Evolutionary conservation across 2,113 vertebrate genomes (phyloP).

Genomic region (Silurus meridionalis): DNA sequence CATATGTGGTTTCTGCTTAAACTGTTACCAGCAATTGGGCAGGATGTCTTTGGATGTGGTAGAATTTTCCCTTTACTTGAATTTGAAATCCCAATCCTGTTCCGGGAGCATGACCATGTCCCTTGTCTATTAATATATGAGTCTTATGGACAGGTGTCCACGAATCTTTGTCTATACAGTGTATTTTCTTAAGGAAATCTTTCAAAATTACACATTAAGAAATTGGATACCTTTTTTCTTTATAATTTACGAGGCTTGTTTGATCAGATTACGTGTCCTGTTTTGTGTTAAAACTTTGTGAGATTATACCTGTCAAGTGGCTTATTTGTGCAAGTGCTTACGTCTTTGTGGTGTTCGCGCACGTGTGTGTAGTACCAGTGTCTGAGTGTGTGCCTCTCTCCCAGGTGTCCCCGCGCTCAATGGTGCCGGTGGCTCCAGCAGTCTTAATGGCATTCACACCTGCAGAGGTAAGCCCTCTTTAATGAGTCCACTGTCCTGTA

Average conservation of each 20-base stretch:
- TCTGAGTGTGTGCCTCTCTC: constrained; percentile 64
- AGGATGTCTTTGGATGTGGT: too few relatives aligned
- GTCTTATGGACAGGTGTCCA: too few relatives aligned
- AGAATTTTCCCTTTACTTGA: too few relatives aligned
- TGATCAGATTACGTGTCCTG: not conserved
- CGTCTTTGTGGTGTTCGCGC: constrained; percentile 22
- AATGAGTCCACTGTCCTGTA: not conserved
- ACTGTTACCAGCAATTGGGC: too few relatives aligned
- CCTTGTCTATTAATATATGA: too few relatives aligned
- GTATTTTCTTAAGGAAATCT: not conserved
- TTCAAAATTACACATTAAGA: not conserved
- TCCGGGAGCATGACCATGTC: too few relatives aligned
- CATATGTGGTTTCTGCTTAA: too few relatives aligned
- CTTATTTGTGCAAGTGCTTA: constrained; percentile 33
- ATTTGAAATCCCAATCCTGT: too few relatives aligned
- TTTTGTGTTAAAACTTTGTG: not conserved
- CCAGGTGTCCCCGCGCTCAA: constrained; percentile 74
- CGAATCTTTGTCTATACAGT: too few relatives aligned
- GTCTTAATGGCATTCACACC: constrained; percentile 97
- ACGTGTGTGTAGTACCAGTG: constrained; percentile 35
- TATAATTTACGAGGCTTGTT: not conserved
- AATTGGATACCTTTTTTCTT: not conserved
- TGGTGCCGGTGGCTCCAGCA: constrained; percentile 77
- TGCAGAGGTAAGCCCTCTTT: constrained; percentile 91
- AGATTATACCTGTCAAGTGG: not conserved